Evolutionary conservation across 1,140 invertebrate genomes (phyloP).

Genomic region (Mactra quadrangularis): DNA sequence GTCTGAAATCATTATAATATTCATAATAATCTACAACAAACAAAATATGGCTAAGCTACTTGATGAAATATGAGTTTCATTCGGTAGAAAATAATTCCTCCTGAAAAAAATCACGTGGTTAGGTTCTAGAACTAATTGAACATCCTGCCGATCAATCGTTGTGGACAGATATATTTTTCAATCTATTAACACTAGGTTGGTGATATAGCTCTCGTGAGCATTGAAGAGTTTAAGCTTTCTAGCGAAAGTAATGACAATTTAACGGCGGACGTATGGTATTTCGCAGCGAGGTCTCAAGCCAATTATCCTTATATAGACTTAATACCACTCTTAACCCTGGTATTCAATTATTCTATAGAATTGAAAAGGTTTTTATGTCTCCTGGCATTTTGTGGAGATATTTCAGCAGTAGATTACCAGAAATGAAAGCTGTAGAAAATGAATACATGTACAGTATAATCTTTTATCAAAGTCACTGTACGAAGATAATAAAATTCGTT

Average conservation of each 20-base stretch:
- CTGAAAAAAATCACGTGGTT: neutral
- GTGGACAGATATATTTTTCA: constrained; percentile 8
- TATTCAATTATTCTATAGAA: no score
- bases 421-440: no score
- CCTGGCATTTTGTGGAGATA: no score
- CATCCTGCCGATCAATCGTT: constrained; percentile 16
- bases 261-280: constrained; percentile 54
- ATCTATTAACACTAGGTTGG: constrained; percentile 46
- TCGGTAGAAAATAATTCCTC: neutral
- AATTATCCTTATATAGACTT: constrained; percentile 39
- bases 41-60: no score
- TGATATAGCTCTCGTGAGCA: constrained; percentile 28
- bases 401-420: no score
- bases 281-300: constrained; percentile 48
- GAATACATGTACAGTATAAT: no score
- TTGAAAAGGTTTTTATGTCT: no score
- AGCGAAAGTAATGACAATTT: constrained; percentile 53
- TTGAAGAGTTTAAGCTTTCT: constrained; percentile 38
- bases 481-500: no score
- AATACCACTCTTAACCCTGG: neutral
- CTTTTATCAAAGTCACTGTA: no score
- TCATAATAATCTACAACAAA: no score
- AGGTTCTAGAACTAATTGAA: constrained; percentile 28
- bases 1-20: no score
- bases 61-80: no score